These are phyloP conservation scores for Hemibagrus guttatus DNA, from an alignment of 2,797 vertebrate genomes.

Conservation along the genomic window DNA sequence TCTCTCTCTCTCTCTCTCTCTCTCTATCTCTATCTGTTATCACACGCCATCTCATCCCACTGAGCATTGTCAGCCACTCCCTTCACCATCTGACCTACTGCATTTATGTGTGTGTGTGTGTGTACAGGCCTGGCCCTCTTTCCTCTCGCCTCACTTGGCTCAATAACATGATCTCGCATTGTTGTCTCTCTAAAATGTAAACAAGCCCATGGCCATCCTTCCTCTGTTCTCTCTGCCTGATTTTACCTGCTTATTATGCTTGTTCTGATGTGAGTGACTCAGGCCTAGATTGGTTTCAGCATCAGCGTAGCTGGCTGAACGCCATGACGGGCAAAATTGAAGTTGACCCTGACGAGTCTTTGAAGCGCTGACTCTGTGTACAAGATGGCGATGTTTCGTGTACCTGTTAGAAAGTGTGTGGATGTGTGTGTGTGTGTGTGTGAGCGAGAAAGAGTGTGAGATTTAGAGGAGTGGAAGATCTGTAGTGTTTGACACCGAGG, in stretches of 20 bases:
- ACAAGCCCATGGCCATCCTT: conserved; percentile 27
- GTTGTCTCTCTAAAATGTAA: conserved; percentile 32
- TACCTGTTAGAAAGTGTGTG: conserved; percentile 33
- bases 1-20: conserved; percentile 26
- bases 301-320: not conserved
- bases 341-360: conserved; percentile 9
- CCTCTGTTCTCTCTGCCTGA: conserved; percentile 8
- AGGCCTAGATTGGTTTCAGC: not conserved
- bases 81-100: conserved; percentile 45
- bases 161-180: conserved; percentile 30
- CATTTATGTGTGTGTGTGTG: conserved; percentile 33
- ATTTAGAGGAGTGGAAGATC: conserved; percentile 14
- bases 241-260: conserved; percentile 19
- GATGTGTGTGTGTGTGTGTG: conserved; percentile 34
- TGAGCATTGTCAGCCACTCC: conserved; percentile 47
- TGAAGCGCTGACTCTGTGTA: conserved; percentile 23
- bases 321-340: conserved; percentile 20
- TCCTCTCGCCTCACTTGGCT: conserved; percentile 30
- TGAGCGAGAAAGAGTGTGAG: conserved; percentile 8
- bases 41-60: conserved; percentile 62
- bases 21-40: conserved; percentile 48
- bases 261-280: conserved; percentile 4
- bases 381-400: conserved; percentile 28
- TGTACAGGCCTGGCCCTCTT: conserved; percentile 35
- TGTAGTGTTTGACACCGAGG: conserved; percentile 25